Conservation (phyloP, 2,113 vertebrate genomes). For the Callipepla squamata region DNA sequence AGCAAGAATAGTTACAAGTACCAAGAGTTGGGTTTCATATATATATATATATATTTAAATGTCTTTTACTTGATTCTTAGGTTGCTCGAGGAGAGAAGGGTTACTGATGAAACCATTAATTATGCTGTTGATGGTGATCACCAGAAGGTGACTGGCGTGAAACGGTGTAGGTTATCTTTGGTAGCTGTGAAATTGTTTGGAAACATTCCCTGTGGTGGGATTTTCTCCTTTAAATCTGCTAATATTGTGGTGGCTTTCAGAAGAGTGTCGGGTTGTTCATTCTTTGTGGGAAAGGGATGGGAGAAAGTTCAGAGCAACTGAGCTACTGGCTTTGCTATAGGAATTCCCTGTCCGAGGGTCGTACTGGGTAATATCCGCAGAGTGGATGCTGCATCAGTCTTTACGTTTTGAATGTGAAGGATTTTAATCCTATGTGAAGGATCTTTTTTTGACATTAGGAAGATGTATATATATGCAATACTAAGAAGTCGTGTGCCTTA, state of each 20-base stretch:
- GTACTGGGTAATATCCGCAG: background rate
- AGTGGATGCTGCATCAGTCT: background rate
- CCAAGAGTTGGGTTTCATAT: background rate
- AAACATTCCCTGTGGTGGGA: background rate
- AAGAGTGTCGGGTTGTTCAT: background rate
- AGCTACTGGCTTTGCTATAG: background rate
- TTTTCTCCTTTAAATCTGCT: background rate
- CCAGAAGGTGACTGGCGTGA: background rate
- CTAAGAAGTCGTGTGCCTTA: constrained; percentile 11
- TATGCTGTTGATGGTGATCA: background rate
- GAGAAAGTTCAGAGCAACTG: background rate
- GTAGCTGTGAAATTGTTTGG: background rate
- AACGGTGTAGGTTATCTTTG: background rate
- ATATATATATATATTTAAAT: background rate
- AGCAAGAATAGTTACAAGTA: background rate
- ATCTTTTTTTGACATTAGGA: background rate
- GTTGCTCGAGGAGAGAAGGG: background rate
- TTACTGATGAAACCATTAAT: background rate
- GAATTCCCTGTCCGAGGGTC: background rate
- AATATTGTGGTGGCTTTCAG: background rate
- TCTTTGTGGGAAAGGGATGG: background rate
- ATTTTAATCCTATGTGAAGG: background rate
- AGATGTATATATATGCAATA: background rate
- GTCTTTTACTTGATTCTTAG: background rate
- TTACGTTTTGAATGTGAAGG: background rate